Evolutionary conservation across 1,140 invertebrate genomes (phyloP), one percentile per base, ranked within the genome.

Genomic region (Drosophila novamexicana): DNA sequence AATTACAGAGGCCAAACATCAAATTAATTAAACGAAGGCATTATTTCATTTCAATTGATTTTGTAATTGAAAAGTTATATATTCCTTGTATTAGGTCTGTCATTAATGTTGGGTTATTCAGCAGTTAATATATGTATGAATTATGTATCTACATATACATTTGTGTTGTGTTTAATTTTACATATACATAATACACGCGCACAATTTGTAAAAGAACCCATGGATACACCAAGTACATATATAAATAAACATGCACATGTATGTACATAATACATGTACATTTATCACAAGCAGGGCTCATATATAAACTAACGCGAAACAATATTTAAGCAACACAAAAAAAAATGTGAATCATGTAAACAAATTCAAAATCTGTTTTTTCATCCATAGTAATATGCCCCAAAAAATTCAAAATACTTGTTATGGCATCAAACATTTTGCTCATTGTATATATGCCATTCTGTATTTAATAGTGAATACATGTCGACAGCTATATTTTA

Each of bases 1-100:
- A 37, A 77, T 92, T 47, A 92, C 91, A 1, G 80, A 92, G 56
- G 91, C 90, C 59, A 91, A 88, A 72, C 81, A 92, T 75, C 90
- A 92, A 77, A 88, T 92, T 49, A 79, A 91, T 67, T 92, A 91
- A 76, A 57, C 56, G 37, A 16, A 61, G 56, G 37, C 14, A 61
- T 68, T 45, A 58, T 49, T 71, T 64, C 7, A 61, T 75, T 81
- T 81, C 36, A 47, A 73, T 45, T 59, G 10, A 45, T 54, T 71
- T 50, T 54, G 12, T 63, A 29, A 39, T 57, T 45, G 39, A 34
- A 70, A 56, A 37, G 50, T 39, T 39, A 64, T 54, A 57, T 45
- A 40, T 39, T 53, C 37, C 58, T 57, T 56, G 44, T 57, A 62
- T 62, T 44, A 62, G 61, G 68, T 74, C 36, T 69, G 42, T 50